phyloP scores from a whole-genome alignment of 2,113 vertebrate species.

The Gavialis gangeticus region DNA sequence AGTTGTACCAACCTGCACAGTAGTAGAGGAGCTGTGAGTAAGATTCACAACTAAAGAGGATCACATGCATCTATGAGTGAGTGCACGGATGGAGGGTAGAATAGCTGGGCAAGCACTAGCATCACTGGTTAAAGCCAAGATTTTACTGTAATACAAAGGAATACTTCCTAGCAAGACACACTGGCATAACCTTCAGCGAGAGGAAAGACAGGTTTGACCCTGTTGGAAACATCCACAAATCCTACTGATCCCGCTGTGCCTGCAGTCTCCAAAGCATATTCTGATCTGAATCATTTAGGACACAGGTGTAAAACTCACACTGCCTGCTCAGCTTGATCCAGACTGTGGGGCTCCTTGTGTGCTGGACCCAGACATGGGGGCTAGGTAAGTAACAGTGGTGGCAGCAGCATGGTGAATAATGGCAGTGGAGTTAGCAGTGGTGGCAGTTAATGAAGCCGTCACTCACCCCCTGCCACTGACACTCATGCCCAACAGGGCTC shows the following conservation, averaged over 20 bases:
- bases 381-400: no score
- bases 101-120: background rate
- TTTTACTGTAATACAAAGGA: background rate
- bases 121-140: background rate
- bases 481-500: no score
- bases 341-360: no score
- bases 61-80: fast-evolving
- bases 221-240: slow-evolving; percentile 25
- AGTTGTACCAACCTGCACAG: background rate
- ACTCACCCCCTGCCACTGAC: no score
- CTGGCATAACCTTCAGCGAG: background rate
- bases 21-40: background rate
- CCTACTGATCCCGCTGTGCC: background rate
- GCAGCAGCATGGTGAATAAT: no score
- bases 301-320: no score
- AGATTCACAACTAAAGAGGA: background rate
- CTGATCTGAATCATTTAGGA: background rate
- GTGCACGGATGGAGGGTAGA: background rate
- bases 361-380: no score
- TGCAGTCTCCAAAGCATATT: background rate
- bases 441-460: no score
- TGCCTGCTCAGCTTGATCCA: no score
- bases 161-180: background rate
- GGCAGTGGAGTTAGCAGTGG: no score
- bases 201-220: slow-evolving; percentile 9